Evolutionary conservation across 2,797 vertebrate genomes (phyloP), one percentile per base, ranked within the genome.

Genomic region (Huso huso): DNA sequence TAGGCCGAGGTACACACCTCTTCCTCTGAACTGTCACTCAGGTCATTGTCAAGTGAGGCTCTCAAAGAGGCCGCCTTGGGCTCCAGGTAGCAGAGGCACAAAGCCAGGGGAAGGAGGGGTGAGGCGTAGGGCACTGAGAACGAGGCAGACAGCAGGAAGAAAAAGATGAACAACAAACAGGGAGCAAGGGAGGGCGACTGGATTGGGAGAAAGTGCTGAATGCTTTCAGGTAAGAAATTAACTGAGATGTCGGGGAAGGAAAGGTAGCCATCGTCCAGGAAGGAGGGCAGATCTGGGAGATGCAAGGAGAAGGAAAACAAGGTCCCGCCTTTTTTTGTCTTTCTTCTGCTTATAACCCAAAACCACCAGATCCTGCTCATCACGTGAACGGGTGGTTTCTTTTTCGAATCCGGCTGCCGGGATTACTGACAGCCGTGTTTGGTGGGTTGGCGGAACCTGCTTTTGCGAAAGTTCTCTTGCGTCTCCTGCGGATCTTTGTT

Each of bases 61-160:
- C 91, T 94, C 91, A 99, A 93, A 84, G 95, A 95, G 79, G 96
- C 92, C 70, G 95, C 95, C 91, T 94, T 97, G 90, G 97, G 97
- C 94, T 99, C 97, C 95, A 99, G 94, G 91, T 96, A 99, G 93
- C 96, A 99, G 90, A 99, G 95, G 85, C 96, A 97, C 90, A 99
- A 85, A 81, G 96, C 96, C 92, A 99, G 76, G 96, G 96, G 84
- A 99, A 98, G 85, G 96, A 98, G 72, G 95, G 71, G 95, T 97
- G 88, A 99, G 94, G 96, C 96, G 11, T 91, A 98, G 71, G 96
- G 96, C 72, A 99, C 93, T 59, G 96, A 98, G 90, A 99, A 97
- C 77, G 96, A 98, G 70, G 96, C 96, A 75, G 95, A 95, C 13
- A 99, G 92, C 77, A 99, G 88, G 84, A 98, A 99, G 90, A 98